Percentiles rank a stretch among this genome's conserved stretches.
phyloP scores from a whole-genome alignment of 2,113 vertebrate genomes.

The Ellobius talpinus region DNA sequence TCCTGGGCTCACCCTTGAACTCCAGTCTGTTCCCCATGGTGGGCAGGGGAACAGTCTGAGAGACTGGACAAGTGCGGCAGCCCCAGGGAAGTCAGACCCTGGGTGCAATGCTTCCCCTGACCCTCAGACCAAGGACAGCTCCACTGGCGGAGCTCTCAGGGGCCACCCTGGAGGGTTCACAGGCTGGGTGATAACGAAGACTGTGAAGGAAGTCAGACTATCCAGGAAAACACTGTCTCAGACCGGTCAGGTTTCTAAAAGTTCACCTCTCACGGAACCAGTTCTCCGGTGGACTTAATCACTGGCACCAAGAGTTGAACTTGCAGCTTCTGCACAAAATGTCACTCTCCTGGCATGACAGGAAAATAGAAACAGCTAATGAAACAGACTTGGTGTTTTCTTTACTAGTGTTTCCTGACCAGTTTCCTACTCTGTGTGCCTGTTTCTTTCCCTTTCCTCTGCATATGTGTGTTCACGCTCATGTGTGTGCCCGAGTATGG shows the following conservation, averaged over 20 bases:
- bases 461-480: neutral
- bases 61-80: neutral
- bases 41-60: neutral
- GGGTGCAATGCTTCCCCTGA: neutral
- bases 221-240: neutral
- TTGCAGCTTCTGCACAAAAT: slow-evolving; percentile 44
- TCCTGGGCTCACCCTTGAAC: neutral
- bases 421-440: neutral
- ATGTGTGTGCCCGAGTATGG: neutral
- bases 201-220: neutral
- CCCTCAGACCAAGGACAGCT: slow-evolving; percentile 75
- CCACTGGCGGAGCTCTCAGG: neutral
- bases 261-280: neutral
- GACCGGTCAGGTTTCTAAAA: slow-evolving; percentile 15
- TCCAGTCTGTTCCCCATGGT: neutral
- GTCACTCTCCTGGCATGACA: slow-evolving; percentile 21
- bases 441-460: neutral
- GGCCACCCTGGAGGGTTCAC: neutral
- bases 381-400: neutral
- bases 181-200: neutral
- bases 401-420: neutral
- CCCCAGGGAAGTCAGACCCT: neutral
- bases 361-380: slow-evolving; percentile 7
- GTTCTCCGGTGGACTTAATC: slow-evolving; percentile 33
- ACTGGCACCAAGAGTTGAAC: neutral